Conservation (phyloP, 2,888 invertebrate genomes). For the Harmothoe impar region DNA sequence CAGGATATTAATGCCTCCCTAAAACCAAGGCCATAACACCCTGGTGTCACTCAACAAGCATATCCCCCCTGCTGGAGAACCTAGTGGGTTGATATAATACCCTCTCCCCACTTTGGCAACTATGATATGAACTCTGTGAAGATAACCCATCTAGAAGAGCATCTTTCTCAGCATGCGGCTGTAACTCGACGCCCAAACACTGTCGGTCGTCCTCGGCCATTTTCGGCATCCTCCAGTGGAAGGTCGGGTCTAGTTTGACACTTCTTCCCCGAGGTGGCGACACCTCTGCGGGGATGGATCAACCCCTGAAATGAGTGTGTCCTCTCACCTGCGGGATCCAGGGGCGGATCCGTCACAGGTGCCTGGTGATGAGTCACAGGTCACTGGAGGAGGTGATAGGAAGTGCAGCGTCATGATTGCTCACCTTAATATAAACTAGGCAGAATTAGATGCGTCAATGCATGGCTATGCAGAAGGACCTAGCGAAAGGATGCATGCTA, state of each 20-base stretch:
- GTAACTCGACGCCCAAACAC: neutral
- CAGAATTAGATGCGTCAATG: too few species aligned
- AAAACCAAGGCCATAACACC: neutral
- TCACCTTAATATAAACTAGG: too few species aligned
- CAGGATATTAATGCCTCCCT: too few species aligned
- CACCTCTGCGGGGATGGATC: conserved; percentile 8
- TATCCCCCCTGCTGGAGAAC: neutral
- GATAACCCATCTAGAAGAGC: neutral
- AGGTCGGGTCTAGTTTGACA: neutral
- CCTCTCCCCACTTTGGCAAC: neutral
- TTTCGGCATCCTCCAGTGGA: neutral
- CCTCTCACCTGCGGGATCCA: conserved; percentile 20
- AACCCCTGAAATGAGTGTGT: conserved; percentile 17
- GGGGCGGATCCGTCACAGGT: neutral
- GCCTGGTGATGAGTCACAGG: neutral
- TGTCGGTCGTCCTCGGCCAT: neutral
- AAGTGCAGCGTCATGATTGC: too few species aligned
- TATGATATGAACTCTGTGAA: neutral
- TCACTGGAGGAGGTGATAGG: neutral
- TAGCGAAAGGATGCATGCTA: too few species aligned
- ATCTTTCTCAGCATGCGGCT: neutral
- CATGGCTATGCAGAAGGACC: too few species aligned
- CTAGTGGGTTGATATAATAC: conserved; percentile 11
- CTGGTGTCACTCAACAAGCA: neutral
- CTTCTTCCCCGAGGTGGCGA: neutral